Percentiles rank a stretch among this genome's conserved stretches.
Conservation (phyloP, 2,888 invertebrate genomes). For the Nomada hirtipes region DNA sequence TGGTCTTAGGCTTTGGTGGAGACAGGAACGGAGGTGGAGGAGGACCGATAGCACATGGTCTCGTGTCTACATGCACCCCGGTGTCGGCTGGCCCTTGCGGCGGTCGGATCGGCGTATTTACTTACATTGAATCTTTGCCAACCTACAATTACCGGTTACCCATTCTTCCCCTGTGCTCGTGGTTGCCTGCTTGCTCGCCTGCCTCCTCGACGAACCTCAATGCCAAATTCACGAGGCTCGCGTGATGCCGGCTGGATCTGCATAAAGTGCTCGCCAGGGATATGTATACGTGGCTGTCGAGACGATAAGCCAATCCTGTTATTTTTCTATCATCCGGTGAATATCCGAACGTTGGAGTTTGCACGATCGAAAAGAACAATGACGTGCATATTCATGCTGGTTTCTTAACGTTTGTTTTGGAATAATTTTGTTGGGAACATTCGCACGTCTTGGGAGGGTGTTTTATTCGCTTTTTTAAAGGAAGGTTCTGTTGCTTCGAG, state of each 20-base stretch:
- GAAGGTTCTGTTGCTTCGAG: background rate
- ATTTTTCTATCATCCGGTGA: conserved; percentile 66
- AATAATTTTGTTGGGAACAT: background rate
- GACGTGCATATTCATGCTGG: conserved; percentile 7
- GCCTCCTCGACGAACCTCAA: conserved; percentile 65
- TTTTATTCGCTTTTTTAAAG: background rate
- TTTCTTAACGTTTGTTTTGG: background rate
- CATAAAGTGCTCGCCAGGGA: conserved; percentile 72
- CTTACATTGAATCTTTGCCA: conserved; percentile 84
- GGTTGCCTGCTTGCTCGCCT: conserved; percentile 51
- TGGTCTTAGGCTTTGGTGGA: conserved; percentile 17
- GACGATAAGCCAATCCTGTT: conserved; percentile 65
- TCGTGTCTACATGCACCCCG: conserved; percentile 74
- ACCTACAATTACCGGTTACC: conserved; percentile 84
- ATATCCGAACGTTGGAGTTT: conserved; percentile 59
- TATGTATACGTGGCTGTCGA: conserved; percentile 54
- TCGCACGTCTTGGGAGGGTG: background rate
- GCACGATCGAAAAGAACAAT: conserved; percentile 40
- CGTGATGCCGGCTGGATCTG: conserved; percentile 72
- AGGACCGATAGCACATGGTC: conserved; percentile 76
- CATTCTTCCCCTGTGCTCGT: conserved; percentile 76
- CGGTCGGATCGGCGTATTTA: conserved; percentile 81
- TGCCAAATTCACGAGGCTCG: conserved; percentile 78
- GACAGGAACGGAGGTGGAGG: conserved; percentile 29
- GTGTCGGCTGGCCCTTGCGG: conserved; percentile 77